phyloP scores from a whole-genome alignment of 2,113 vertebrate genomes.

The Eolophus roseicapilla region DNA sequence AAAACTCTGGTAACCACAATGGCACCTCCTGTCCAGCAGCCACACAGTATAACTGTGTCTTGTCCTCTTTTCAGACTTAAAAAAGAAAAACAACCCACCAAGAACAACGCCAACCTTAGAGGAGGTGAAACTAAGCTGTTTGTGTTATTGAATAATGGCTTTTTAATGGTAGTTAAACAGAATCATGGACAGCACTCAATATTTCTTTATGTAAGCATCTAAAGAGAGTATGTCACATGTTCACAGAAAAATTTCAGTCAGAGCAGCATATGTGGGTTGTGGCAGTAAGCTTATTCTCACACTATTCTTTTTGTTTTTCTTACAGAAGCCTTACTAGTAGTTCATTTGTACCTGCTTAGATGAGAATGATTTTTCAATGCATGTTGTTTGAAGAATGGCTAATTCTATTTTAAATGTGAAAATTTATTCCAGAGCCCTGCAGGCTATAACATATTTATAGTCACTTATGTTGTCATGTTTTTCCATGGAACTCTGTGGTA shows the following conservation, averaged over 20 bases:
- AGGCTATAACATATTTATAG: neutral
- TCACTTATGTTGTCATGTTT: neutral
- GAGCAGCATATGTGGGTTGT: neutral
- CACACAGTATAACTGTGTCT: conserved; percentile 60
- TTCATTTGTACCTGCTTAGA: neutral
- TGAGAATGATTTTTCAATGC: neutral
- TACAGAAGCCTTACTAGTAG: neutral
- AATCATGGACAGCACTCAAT: conserved; percentile 38
- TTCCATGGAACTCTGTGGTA: neutral
- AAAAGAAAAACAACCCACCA: conserved; percentile 38
- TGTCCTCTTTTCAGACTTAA: conserved; percentile 54
- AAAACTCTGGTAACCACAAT: conserved; percentile 63
- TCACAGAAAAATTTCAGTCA: conserved; percentile 1
- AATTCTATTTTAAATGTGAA: conserved; percentile 26
- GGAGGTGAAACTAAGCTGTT: conserved; percentile 38
- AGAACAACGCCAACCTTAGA: conserved; percentile 12
- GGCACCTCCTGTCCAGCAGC: conserved; percentile 55
- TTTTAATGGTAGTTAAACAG: conserved; percentile 59
- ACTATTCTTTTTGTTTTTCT: conserved; percentile 6
- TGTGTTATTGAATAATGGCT: conserved; percentile 54
- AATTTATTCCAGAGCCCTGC: neutral
- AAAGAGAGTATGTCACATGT: neutral
- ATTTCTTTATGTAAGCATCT: conserved; percentile 33
- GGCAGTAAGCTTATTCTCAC: neutral
- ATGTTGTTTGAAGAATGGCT: neutral